phyloP scores from a whole-genome alignment of 2,888 invertebrate species.

The Crocallis elinguaria region DNA sequence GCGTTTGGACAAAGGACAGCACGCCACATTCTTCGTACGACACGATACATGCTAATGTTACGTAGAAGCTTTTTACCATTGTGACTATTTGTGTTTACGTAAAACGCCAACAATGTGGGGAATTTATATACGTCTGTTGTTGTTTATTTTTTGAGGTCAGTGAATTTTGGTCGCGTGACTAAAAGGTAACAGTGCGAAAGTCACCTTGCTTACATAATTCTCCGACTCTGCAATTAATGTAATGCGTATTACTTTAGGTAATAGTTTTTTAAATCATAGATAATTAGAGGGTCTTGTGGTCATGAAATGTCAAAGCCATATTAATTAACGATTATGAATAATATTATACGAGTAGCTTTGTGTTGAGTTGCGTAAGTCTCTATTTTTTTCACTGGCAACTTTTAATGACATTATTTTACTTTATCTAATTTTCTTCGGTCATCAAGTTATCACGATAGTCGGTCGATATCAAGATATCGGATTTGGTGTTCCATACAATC shows the following conservation, averaged over 20 bases:
- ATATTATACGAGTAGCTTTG: no score
- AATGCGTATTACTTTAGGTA: constrained; percentile 20
- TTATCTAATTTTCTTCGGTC: no score
- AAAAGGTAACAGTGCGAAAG: constrained; percentile 28
- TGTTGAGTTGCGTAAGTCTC: background rate
- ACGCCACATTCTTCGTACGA: constrained; percentile 66
- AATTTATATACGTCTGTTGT: constrained; percentile 28
- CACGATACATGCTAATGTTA: constrained; percentile 21
- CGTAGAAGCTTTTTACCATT: constrained; percentile 20
- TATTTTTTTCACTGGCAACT: no score
- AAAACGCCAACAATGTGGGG: constrained; percentile 21
- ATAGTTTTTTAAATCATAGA: constrained; percentile 20
- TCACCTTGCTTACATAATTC: constrained; percentile 30
- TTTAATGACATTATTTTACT: no score
- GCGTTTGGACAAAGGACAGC: constrained; percentile 67
- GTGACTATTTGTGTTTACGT: constrained; percentile 24
- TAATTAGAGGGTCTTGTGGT: constrained; percentile 22
- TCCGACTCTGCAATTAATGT: constrained; percentile 28
- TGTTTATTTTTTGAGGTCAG: constrained; percentile 30
- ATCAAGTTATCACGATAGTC: no score
- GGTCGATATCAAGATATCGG: no score
- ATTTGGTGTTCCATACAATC: no score
- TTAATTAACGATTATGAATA: background rate
- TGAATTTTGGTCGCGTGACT: constrained; percentile 30
- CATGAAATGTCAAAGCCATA: background rate